Conservation (phyloP, 2,113 vertebrate genomes). For the Bos taurus region ARS-UCD2.0 NC_037349.1:30353001-30353500, state of each 20-base stretch:
- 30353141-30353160: constrained; percentile 20
- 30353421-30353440: not conserved
- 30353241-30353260: not conserved
- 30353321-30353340: not conserved
- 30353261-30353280: not conserved
- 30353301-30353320: not conserved
- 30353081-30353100: not conserved
- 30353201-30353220: not conserved
- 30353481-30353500: not conserved
- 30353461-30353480: not conserved
- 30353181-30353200: not conserved
- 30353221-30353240: not conserved
- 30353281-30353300: not conserved
- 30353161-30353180: not conserved
- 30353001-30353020: not conserved
- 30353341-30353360: not conserved
- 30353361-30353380: not conserved
- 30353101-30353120: not conserved
- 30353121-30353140: not conserved
- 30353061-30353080: not conserved
- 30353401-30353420: not conserved
- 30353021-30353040: not conserved
- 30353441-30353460: not conserved
- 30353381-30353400: not conserved
- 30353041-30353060: not conserved